phyloP scores from a whole-genome alignment of 2,797 vertebrate species.

The Heterohyrax brucei region DNA sequence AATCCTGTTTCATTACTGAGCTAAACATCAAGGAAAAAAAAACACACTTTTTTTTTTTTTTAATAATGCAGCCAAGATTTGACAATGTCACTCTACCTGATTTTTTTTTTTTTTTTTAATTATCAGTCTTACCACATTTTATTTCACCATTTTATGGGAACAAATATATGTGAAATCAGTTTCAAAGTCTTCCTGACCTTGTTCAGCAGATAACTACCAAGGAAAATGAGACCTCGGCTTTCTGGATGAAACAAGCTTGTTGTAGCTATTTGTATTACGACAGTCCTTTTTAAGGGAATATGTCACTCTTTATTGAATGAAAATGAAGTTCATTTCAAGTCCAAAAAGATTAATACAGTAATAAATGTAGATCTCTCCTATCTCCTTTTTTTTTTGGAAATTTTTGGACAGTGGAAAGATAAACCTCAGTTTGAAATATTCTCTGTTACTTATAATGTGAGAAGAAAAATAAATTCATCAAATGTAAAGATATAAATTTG shows the following conservation, averaged over 20 bases:
- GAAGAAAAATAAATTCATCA: conserved; percentile 19
- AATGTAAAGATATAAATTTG: conserved; percentile 1
- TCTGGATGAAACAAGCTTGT: not conserved
- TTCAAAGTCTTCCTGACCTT: conserved; percentile 59
- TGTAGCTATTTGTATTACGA: not conserved
- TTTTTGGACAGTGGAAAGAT: conserved; percentile 5
- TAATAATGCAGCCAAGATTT: not conserved
- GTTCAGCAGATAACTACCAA: not conserved
- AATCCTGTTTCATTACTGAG: conserved; percentile 30
- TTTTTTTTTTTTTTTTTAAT: conserved; percentile 46
- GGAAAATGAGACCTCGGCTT: conserved; percentile 58
- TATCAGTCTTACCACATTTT: not conserved
- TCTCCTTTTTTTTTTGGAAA: not conserved
- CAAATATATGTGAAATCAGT: not conserved
- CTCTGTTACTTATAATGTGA: not conserved
- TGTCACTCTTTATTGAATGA: conserved; percentile 29
- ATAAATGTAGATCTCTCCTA: not conserved
- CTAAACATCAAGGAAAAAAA: conserved; percentile 24
- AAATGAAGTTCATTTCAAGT: conserved; percentile 17
- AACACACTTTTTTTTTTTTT: not conserved
- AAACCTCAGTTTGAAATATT: conserved; percentile 43
- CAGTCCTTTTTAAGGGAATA: conserved; percentile 15
- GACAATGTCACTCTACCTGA: not conserved
- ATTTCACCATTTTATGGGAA: conserved; percentile 51
- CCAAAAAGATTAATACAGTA: conserved; percentile 1